Conservation (phyloP, 2,797 vertebrate genomes). For the Lithobates sylvaticus region DNA sequence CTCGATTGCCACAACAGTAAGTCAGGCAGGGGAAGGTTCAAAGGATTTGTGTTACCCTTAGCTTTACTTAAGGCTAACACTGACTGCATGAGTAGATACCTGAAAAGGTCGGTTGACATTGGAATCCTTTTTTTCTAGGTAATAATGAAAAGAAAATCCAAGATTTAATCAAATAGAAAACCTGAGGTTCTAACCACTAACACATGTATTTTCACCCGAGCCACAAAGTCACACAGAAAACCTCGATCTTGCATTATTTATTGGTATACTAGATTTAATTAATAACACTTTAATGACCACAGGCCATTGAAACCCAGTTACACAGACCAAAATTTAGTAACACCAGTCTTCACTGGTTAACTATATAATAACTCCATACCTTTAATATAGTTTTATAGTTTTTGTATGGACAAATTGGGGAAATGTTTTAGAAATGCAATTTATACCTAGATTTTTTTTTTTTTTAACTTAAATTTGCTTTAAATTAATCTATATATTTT, state of each 20-base stretch:
- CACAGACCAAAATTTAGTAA: not conserved
- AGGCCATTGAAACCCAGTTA: no score
- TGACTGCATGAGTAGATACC: not conserved
- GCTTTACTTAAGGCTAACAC: not conserved
- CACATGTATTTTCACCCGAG: not conserved
- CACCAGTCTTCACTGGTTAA: no score
- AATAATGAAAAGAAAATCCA: not conserved
- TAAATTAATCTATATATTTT: no score
- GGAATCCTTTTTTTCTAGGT: not conserved
- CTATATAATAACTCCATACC: no score
- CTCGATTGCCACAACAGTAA: not conserved
- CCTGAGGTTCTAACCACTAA: not conserved
- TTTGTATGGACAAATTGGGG: no score
- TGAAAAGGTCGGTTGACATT: slow-evolving; percentile 23
- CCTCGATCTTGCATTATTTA: not conserved
- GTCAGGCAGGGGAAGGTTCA: slow-evolving; percentile 14
- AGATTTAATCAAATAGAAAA: slow-evolving; percentile 7
- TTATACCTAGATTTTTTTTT: no score
- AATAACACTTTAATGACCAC: no score
- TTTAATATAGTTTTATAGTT: no score
- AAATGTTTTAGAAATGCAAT: no score
- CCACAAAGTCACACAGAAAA: not conserved
- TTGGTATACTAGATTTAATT: not conserved
- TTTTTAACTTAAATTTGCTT: no score
- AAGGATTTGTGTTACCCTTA: slow-evolving; percentile 8